Base-by-base conservation (phyloP, 2,888 invertebrate species). In the Hemicrepidius hirtus region DNA sequence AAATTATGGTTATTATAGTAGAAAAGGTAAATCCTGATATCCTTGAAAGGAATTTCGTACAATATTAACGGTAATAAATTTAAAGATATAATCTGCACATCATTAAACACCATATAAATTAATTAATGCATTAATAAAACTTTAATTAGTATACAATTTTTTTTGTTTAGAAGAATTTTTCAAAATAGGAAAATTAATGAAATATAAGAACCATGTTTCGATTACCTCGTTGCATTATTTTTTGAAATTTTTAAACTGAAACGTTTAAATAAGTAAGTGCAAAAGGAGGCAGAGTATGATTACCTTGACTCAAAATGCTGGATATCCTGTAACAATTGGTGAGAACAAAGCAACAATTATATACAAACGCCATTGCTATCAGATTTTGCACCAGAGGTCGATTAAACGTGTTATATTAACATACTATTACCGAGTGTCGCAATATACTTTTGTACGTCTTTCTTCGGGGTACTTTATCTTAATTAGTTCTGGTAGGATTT, bases 301-400 rank as follows among this genome's bases (percentile, higher is more conserved):
- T 44, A 72, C 77, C 77, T 78, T 78, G 77, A 74, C 77, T 77
- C 68, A 60, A 70, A 73, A 73, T 65, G 50, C 65, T 76, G 76
- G 72, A 76, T 75, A 76, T 76, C 75, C 76, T 74, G 76, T 75
- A 72, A 76, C 72, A 75, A 76, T 78, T 75, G 73, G 68, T 69
- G 74, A 68, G 76, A 78, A 78, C 77, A 78, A 76, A 78, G 75
- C 75, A 75, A 65, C 72, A 77, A 77, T 77, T 77, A 77, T 66
- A 74, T 49, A 73, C 63, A 71, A 75, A 72, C 68, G 73, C 66
- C 63, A 68, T 62, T 53, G 37, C 67, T 73, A 75, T 75, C 75
- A 71, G 75, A 75, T 75, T 73, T 68, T 68, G 68, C 60, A 67
- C 63, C 62, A 73, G 70, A 75, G 75, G 75, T 73, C 75, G 70